Conservation (phyloP, 2,113 vertebrate genomes). For the Neogale vison region DNA sequence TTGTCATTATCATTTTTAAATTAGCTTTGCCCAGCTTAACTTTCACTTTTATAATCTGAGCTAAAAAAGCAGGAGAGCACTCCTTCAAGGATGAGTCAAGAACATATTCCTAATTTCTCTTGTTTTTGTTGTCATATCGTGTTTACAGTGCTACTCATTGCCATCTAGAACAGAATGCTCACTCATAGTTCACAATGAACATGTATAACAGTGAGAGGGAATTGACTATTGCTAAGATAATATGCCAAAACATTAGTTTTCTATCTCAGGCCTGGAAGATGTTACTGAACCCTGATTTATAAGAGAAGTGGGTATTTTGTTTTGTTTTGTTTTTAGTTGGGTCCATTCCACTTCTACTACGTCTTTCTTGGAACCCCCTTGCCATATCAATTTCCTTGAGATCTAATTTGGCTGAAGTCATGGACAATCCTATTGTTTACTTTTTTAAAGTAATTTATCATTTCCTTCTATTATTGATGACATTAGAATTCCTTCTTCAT, state of each 20-base stretch:
- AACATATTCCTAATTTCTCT: neutral
- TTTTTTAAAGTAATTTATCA: slow-evolving; percentile 16
- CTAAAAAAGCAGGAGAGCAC: neutral
- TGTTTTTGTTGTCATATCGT: neutral
- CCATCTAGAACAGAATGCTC: neutral
- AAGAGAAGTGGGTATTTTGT: neutral
- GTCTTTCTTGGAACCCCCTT: slow-evolving; percentile 29
- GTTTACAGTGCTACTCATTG: neutral
- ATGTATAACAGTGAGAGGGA: neutral
- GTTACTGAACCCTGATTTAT: neutral
- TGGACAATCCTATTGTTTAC: neutral
- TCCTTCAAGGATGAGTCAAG: slow-evolving; percentile 37
- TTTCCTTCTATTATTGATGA: slow-evolving; percentile 1
- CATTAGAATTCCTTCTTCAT: slow-evolving; percentile 14
- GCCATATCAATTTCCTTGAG: neutral
- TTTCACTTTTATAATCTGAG: neutral
- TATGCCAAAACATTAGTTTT: neutral
- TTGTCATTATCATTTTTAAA: neutral
- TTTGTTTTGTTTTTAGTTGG: neutral
- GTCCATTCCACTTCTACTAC: neutral
- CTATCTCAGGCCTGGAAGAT: neutral
- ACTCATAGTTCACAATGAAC: neutral
- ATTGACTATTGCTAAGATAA: neutral
- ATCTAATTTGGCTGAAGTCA: neutral
- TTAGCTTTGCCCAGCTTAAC: slow-evolving; percentile 6